Base-by-base conservation (phyloP, 1,140 invertebrate species). In the Conopomorpha cramerella region DNA sequence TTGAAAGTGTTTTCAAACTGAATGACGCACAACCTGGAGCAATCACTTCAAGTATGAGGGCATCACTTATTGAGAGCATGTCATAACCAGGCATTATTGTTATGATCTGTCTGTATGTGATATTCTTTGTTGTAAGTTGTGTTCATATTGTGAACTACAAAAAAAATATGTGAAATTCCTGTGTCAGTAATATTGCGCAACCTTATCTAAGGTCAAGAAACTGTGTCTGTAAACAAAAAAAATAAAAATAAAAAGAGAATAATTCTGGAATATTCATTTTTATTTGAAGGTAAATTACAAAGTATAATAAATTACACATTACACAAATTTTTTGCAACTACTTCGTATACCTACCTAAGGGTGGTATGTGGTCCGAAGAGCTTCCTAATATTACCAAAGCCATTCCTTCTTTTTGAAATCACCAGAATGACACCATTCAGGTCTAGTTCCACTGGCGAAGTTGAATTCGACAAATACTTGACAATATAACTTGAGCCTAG, bases 1-100 rank as follows among this genome's bases (percentile, higher is more conserved):
- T 99, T 43, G 97, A 99, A 78, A 96, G 89, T 74, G 89, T 99
- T n/a, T 99, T 99, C 76, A 95, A 94, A 77, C 78, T 99, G 2
- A 96, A 95, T 57, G 92, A 95, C 61, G 85, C 86, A 8, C 84
- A 86, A 38, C 88, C 86, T 8, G 79, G 83, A 41, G 82, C 84
- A 4, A 88, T 90, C 36, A 86, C 87, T 15, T 86, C 86, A 1
- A 84, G 83, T 25, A 86, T 93, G 83, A 78, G 91, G 45, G 88
- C 89, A 27, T 89, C 88, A 6, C 82, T 93, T 11, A 92, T 93
- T 63, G 91, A 93, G 79, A 89, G 74, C 42, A 76, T 79, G 72
- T 78, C 77, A 46, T 79, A 76, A 71, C 38, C 37, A 30, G 15
- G n/a, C 7, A 26, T 16, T 28, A 14, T 18, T 25, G n/a, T 18